Percentiles rank a stretch among this genome's conserved stretches.
Conservation (phyloP, 2,888 invertebrate genomes). For the Alsophila aescularia region DNA sequence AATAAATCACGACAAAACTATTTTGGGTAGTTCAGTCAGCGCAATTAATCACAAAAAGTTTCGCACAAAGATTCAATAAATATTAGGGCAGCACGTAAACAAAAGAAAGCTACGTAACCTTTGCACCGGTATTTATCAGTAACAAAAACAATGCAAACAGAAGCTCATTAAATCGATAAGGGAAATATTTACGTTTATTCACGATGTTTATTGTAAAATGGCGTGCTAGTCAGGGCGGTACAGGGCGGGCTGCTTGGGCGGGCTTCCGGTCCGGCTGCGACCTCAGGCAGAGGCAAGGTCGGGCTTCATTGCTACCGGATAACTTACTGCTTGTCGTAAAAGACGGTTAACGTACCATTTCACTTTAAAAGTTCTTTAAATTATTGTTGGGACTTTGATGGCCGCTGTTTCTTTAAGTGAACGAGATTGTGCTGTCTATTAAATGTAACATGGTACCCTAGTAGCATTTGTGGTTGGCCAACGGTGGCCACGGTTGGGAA, state of each 20-base stretch:
- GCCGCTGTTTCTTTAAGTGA: conserved; percentile 33
- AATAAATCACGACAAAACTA: neutral
- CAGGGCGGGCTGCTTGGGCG: conserved; percentile 17
- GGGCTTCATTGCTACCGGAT: conserved; percentile 30
- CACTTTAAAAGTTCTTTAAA: conserved; percentile 36
- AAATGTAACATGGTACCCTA: too few species aligned
- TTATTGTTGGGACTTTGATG: conserved; percentile 34
- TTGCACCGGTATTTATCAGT: conserved; percentile 9
- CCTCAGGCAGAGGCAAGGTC: conserved; percentile 57
- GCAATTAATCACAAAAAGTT: conserved; percentile 1
- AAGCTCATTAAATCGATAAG: conserved; percentile 54
- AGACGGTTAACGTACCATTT: conserved; percentile 44
- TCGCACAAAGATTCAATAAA: neutral
- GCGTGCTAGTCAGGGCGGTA: conserved; percentile 56
- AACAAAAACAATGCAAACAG: conserved; percentile 44
- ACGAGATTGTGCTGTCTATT: conserved; percentile 8
- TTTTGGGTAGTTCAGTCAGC: neutral
- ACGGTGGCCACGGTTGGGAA: too few species aligned
- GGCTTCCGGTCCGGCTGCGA: conserved; percentile 48
- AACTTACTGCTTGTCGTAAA: conserved; percentile 37
- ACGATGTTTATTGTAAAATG: conserved; percentile 59
- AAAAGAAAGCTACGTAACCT: conserved; percentile 5
- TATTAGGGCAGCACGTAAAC: conserved; percentile 2
- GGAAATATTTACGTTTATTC: conserved; percentile 53
- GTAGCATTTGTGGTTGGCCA: too few species aligned